Base-by-base conservation (phyloP, 2,113 vertebrate species). In the Tachycineta bicolor region DNA sequence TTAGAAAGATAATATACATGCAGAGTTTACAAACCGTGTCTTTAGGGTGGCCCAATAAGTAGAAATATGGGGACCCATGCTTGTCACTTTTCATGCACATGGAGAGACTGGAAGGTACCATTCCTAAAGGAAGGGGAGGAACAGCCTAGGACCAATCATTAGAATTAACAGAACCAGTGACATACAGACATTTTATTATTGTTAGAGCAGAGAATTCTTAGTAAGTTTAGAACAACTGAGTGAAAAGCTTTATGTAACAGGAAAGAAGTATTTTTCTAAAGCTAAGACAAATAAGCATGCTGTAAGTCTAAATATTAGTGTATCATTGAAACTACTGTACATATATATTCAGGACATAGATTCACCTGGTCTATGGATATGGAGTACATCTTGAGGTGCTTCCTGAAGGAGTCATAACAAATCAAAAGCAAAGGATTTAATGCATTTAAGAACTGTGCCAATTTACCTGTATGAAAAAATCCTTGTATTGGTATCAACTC, bases 51-150 rank as follows among this genome's bases (percentile, higher is more conserved):
- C 99, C 99, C 99, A 99, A 98, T 99, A 99, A 99, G 99, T 99
- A 99, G 99, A 99, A 99, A 99, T 99, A 99, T 98, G 99, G 99
- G 98, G 99, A 99, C 98, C 99, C 99, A 99, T 99, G 99, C 99
- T 99, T 99, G 99, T 99, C 99, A 99, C 99, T 99, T 99, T 99
- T 99, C 99, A 99, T 99, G 99, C 99, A 99, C 99, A 99, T 99
- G 99, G 99, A 99, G 99, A 99, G 99, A 98, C 99, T 99, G 99
- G 99, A 99, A 99, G 99, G 99, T 98, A 99, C 99, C 99, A 99
- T 99, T 99, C 99, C 99, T 99, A 99, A 98, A 99, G 99, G 99
- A 99, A 99, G 99, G 98, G 99, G 99, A 99, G 99, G 99, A 99
- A 99, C 98, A 99, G 99, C 99, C 99, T 99, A 99, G 99, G 98